Base-by-base conservation (phyloP, 2,888 invertebrate species). In the Choristoneura rosaceana region DNA sequence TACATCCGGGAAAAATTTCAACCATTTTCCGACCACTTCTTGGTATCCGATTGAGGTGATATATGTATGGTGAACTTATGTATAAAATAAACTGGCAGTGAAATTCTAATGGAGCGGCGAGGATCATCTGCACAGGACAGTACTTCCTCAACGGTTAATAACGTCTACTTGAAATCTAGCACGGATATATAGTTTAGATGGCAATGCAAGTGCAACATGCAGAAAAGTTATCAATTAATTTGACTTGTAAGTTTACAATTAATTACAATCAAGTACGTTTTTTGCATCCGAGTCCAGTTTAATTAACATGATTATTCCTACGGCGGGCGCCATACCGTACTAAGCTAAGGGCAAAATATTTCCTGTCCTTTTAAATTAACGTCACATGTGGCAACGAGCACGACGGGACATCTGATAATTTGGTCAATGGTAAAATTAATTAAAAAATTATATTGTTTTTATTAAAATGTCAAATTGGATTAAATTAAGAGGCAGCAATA, bases 321-420 rank as follows among this genome's bases (percentile, higher is more conserved):
- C 9, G 47, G 33, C 47, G 58, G 66, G 34, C 33, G 7, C 5
- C 64, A 50, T 59, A 55, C 41, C 65, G 43, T 43, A 58, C 43
- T 67, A 50, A 64, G 63, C 63, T 50, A 64, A 64, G 8, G 58
- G 45, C 5, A 43, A n/a, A 67, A 59, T 55, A 59, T 67, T 45
- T 58, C 55, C 15, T n/a, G 64, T 34, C 25, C 33, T 50, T 67
- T 59, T 67, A 43, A 59, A 67, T 67, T 67, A 59, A 58, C 45
- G 66, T 45, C 66, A 67, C 58, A 67, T 59, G 65, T 66, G 65
- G 41, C 52, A n/a, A 41, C 34, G 8, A 41, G 15, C 65, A 17
- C 52, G 7, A 15, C 38, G 65, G 45, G 66, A 38, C 25, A 5
- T 10, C 25, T 45, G 25, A 55, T 55, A 12, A 55, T 55, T 25